phyloP scores from a whole-genome alignment of 2,888 invertebrate species.

The Camptogramma bilineatum region DNA sequence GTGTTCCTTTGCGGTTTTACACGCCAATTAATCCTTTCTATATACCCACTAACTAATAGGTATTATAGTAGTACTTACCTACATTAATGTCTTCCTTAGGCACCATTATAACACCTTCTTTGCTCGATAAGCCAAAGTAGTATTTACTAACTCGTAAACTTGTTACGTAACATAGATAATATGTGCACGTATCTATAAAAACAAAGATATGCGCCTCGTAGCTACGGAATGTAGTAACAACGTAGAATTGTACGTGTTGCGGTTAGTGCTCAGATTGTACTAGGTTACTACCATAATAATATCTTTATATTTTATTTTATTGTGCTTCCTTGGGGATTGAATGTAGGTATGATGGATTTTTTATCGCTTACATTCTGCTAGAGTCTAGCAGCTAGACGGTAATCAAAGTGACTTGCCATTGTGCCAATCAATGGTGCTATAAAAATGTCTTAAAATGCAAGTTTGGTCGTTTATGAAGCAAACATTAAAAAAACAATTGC shows the following conservation, averaged over 20 bases:
- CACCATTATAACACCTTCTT: background rate
- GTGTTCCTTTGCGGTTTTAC: too few relatives aligned
- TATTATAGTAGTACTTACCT: too few relatives aligned
- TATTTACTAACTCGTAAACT: background rate
- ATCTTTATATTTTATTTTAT: background rate
- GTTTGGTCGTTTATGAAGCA: too few relatives aligned
- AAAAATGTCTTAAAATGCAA: too few relatives aligned
- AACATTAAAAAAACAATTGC: too few relatives aligned
- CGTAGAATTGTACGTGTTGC: background rate
- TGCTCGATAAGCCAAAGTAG: background rate
- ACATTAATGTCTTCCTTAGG: too few relatives aligned
- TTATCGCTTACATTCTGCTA: too few relatives aligned
- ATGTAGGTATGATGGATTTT: background rate
- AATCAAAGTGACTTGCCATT: too few relatives aligned
- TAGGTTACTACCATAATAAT: background rate
- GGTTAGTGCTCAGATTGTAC: background rate
- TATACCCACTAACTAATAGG: too few relatives aligned
- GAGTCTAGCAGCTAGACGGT: too few relatives aligned
- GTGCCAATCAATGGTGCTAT: too few relatives aligned
- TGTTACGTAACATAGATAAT: background rate
- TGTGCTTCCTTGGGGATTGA: background rate
- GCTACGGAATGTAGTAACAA: background rate
- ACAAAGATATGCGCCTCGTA: background rate
- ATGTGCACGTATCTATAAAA: conserved; percentile 1
- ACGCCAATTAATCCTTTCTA: too few relatives aligned